Evolutionary conservation across 2,113 vertebrate species (phyloP).

Genomic region (Nymphicus hollandicus): DNA sequence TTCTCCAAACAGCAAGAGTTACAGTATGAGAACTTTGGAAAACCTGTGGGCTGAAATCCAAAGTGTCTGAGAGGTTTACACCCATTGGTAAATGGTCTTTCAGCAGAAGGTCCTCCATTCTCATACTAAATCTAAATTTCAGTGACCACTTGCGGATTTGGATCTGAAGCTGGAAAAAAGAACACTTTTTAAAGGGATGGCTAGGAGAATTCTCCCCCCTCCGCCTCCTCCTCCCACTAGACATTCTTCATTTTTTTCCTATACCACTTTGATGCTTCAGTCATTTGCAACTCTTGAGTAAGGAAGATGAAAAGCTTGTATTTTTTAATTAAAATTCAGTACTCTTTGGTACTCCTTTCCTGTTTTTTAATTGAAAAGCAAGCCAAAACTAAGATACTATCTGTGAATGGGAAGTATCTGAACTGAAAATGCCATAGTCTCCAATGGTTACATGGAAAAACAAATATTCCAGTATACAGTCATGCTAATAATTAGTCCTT

Average conservation of each 20-base stretch:
- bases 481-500: constrained; percentile 27
- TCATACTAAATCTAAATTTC: not conserved
- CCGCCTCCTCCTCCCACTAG: not conserved
- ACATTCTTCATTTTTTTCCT: not conserved
- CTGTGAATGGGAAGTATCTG: constrained; percentile 35
- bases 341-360: constrained; percentile 49
- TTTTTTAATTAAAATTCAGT: not conserved
- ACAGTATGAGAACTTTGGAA: not conserved
- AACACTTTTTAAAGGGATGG: not conserved
- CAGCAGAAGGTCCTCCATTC: not conserved
- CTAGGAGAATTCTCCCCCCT: not conserved
- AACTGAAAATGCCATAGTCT: constrained; percentile 1
- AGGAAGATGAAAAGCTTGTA: not conserved
- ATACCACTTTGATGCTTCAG: not conserved
- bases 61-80: not conserved
- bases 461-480: not conserved
- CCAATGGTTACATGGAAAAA: not conserved
- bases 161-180: not conserved
- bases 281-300: constrained; percentile 9
- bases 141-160: not conserved
- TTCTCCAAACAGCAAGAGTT: not conserved
- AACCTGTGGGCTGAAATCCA: not conserved
- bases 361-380: constrained; percentile 7
- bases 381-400: constrained; percentile 27
- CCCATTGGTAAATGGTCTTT: not conserved